phyloP scores from a whole-genome alignment of 2,797 vertebrate genomes.

The Acropternis orthonyx region DNA sequence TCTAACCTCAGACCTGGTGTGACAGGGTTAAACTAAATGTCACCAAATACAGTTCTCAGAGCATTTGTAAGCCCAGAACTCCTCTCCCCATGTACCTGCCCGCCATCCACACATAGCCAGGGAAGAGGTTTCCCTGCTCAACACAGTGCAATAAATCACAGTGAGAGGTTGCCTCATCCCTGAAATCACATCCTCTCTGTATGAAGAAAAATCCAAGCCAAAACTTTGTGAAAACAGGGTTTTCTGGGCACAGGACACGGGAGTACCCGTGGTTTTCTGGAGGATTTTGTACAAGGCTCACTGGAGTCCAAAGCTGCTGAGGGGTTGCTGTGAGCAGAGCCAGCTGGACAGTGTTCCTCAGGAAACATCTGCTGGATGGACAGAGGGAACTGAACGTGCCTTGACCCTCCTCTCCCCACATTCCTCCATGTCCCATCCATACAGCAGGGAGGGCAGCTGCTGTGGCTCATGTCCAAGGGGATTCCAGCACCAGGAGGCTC shows the following conservation, averaged over 20 bases:
- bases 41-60: not conserved
- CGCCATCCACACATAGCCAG: not conserved
- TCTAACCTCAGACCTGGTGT: not conserved
- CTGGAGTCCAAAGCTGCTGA: not conserved
- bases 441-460: not conserved
- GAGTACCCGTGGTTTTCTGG: not conserved
- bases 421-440: not conserved
- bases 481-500: not conserved
- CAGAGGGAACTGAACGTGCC: not conserved
- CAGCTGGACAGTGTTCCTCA: not conserved
- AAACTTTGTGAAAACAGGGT: not conserved
- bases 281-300: not conserved
- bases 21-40: not conserved
- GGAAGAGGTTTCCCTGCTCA: not conserved
- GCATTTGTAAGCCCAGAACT: not conserved
- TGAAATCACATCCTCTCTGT: not conserved
- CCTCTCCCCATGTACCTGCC: not conserved
- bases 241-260: not conserved
- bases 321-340: not conserved
- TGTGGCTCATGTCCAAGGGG: not conserved
- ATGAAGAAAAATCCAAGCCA: not conserved
- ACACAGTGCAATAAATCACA: not conserved
- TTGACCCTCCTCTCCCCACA: not conserved
- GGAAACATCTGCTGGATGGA: constrained; percentile 35
- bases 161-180: not conserved